Conservation (phyloP, 2,888 invertebrate genomes). For the Xestia xanthographa region DNA sequence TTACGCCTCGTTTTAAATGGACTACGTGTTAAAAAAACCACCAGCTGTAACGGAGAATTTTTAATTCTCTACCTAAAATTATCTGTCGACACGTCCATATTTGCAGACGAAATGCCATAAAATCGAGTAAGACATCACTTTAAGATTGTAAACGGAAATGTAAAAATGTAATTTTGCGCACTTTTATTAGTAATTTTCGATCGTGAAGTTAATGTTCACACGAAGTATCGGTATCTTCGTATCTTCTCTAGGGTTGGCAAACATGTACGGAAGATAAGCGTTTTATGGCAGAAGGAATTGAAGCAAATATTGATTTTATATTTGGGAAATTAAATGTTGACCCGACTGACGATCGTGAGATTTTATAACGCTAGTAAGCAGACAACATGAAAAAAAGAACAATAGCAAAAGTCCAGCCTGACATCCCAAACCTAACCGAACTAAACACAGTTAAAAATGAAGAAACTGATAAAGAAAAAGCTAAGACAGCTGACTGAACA, state of each 20-base stretch:
- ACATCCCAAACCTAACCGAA: background rate
- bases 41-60: slow-evolving; percentile 5
- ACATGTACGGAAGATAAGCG: slow-evolving; percentile 38
- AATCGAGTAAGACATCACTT: slow-evolving; percentile 57
- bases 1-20: background rate
- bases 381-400: background rate
- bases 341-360: background rate
- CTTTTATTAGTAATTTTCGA: slow-evolving; percentile 52
- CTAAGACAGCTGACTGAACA: slow-evolving; percentile 7
- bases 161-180: slow-evolving; percentile 50
- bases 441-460: background rate
- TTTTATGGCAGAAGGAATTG: slow-evolving; percentile 4
- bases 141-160: slow-evolving; percentile 57
- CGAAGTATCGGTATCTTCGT: slow-evolving; percentile 39
- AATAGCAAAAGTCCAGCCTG: background rate
- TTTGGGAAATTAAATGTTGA: slow-evolving; percentile 12
- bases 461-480: background rate
- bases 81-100: slow-evolving; percentile 47
- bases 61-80: slow-evolving; percentile 22
- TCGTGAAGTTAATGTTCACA: slow-evolving; percentile 52
- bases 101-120: slow-evolving; percentile 56
- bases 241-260: slow-evolving; percentile 48
- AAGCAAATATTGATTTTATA: slow-evolving; percentile 35
- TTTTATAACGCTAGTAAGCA: background rate
- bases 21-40: slow-evolving; percentile 17